Evolutionary conservation across 2,888 invertebrate species (phyloP).

Genomic region (Spodoptera littoralis): DNA sequence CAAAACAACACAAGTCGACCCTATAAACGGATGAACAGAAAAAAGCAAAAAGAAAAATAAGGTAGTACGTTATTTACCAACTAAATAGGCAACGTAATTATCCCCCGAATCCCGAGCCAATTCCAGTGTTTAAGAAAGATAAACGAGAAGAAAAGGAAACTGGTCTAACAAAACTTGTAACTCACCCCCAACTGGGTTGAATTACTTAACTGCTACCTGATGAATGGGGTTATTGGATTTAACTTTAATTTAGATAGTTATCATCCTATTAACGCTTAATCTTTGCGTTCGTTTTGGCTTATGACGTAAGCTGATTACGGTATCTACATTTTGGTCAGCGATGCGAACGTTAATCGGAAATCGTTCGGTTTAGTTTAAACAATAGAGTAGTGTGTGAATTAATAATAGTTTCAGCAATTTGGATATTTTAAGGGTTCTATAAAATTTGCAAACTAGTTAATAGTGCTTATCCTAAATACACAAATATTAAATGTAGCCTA

Average conservation of each 20-base stretch:
- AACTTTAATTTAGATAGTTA: constrained; percentile 65
- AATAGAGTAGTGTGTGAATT: constrained; percentile 10
- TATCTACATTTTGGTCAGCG: constrained; percentile 32
- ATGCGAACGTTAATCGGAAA: constrained; percentile 25
- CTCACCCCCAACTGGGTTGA: constrained; percentile 66
- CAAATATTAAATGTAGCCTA: too few species aligned
- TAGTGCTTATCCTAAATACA: too few species aligned
- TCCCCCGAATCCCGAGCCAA: constrained; percentile 82
- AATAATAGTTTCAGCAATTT: background rate
- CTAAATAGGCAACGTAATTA: constrained; percentile 85
- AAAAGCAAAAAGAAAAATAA: constrained; percentile 69
- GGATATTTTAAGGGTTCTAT: constrained; percentile 3
- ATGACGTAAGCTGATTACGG: constrained; percentile 41
- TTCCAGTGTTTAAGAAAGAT: constrained; percentile 88
- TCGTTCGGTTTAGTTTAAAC: constrained; percentile 21
- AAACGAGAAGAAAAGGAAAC: constrained; percentile 84
- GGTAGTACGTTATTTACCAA: constrained; percentile 74
- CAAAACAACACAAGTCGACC: constrained; percentile 39
- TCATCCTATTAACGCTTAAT: constrained; percentile 54
- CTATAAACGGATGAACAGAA: constrained; percentile 46
- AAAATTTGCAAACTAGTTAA: too few species aligned
- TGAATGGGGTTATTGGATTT: constrained; percentile 66
- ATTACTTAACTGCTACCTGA: constrained; percentile 69
- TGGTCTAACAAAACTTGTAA: constrained; percentile 80
- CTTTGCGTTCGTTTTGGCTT: constrained; percentile 49